Conservation (phyloP, 1,140 invertebrate genomes). For the Apolygus lucorum region DNA sequence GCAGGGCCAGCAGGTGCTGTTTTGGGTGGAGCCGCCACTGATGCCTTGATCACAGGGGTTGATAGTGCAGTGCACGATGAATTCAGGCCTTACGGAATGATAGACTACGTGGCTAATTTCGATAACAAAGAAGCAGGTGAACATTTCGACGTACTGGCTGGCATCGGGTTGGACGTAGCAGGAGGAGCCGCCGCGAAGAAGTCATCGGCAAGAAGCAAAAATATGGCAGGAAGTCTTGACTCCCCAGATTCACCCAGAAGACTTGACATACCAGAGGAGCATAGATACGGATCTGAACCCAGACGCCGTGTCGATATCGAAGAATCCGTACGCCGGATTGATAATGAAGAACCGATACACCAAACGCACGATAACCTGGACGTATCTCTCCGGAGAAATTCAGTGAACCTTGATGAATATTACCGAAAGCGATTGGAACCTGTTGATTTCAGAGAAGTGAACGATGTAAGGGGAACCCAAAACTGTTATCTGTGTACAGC, state of each 20-base stretch:
- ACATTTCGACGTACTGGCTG: conserved; percentile 2
- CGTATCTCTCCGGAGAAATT: not conserved
- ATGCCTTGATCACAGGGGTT: not conserved
- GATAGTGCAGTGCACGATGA: conserved; percentile 1
- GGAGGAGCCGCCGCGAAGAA: not conserved
- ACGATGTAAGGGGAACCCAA: conserved; percentile 13
- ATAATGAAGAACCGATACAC: not conserved
- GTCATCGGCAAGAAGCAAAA: no score
- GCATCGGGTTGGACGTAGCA: not conserved
- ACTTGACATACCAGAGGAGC: not conserved
- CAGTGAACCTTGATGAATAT: not conserved
- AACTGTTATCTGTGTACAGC: conserved; percentile 17
- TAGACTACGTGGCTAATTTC: conserved; percentile 11
- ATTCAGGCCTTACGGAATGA: conserved; percentile 7
- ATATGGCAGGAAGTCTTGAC: no score
- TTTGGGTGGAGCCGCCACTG: conserved; percentile 1
- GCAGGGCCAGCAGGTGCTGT: conserved; percentile 15
- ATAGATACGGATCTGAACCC: not conserved
- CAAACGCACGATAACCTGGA: not conserved
- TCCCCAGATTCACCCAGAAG: no score
- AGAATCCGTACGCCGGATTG: not conserved
- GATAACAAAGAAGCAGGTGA: conserved; percentile 10
- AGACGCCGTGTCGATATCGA: not conserved
- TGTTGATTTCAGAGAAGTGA: conserved; percentile 14
- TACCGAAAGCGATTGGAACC: not conserved